Percentiles rank a stretch among this genome's conserved stretches.
Conservation (phyloP, 2,797 vertebrate species). For the Anguilla megastoma region DNA sequence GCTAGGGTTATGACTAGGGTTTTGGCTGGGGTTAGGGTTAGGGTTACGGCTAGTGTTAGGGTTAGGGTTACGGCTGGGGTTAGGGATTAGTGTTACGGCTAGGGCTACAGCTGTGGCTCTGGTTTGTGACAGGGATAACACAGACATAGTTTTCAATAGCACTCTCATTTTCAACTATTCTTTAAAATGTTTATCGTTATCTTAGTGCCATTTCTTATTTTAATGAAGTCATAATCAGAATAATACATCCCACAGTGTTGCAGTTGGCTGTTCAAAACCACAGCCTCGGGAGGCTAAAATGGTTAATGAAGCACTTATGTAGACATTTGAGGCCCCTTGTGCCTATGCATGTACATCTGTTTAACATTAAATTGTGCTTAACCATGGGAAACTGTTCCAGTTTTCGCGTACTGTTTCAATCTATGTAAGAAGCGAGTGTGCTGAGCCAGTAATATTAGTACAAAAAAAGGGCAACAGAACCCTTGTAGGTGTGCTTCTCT, state of each 20-base stretch:
- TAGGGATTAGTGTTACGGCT: too few species aligned
- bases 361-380: slow-evolving; percentile 31
- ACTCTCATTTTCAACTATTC: not conserved
- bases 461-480: not conserved
- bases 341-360: slow-evolving; percentile 19
- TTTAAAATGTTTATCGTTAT: not conserved
- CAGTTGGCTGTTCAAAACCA: slow-evolving; percentile 1
- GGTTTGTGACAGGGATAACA: not conserved
- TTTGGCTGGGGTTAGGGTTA: too few species aligned
- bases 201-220: not conserved
- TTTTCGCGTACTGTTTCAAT: slow-evolving; percentile 26
- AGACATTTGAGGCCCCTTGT: slow-evolving; percentile 20
- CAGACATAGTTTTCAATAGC: not conserved
- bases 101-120: not conserved
- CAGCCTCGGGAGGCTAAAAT: not conserved
- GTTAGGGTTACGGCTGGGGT: too few species aligned
- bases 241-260: not conserved
- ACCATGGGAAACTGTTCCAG: slow-evolving; percentile 29
- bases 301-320: slow-evolving; percentile 19
- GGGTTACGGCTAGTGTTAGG: too few species aligned
- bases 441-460: slow-evolving; percentile 30
- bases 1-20: too few species aligned
- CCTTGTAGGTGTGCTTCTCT: slow-evolving; percentile 18
- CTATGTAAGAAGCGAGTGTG: slow-evolving; percentile 6
- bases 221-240: not conserved